These are phyloP conservation scores for Dermochelys coriacea DNA, from an alignment of 2,797 vertebrate genomes.

Conservation along the genomic window DNA sequence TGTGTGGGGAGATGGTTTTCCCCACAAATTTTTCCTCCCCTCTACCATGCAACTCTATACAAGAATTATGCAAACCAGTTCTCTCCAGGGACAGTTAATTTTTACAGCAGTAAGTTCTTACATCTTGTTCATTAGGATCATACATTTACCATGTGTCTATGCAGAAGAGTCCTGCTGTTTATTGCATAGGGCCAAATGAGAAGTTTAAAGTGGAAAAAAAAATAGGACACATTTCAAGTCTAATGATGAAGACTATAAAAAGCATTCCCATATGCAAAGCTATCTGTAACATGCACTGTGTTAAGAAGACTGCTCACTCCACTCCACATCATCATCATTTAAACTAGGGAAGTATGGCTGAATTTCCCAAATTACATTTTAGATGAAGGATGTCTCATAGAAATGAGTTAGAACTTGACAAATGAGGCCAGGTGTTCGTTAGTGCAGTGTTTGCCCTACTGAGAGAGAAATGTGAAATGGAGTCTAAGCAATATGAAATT, in stretches of 20 bases:
- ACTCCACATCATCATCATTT: slow-evolving; percentile 37
- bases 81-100: not conserved
- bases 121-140: not conserved
- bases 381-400: slow-evolving; percentile 24
- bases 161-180: not conserved
- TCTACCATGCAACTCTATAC: not conserved
- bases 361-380: slow-evolving; percentile 62
- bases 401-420: slow-evolving; percentile 57
- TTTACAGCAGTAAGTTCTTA: not conserved
- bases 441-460: slow-evolving; percentile 55
- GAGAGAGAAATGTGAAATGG: slow-evolving; percentile 63
- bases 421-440: slow-evolving; percentile 66
- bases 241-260: slow-evolving; percentile 41
- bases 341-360: slow-evolving; percentile 1
- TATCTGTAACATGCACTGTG: slow-evolving; percentile 55
- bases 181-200: slow-evolving; percentile 19
- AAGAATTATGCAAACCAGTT: not conserved
- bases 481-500: slow-evolving; percentile 54
- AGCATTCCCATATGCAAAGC: slow-evolving; percentile 47
- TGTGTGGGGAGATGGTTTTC: not conserved
- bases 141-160: not conserved
- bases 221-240: slow-evolving; percentile 4
- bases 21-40: not conserved
- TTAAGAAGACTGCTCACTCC: slow-evolving; percentile 58
- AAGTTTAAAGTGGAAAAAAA: not conserved